Base-by-base conservation (phyloP, 2,797 vertebrate species). In the Thaleichthys pacificus region DNA sequence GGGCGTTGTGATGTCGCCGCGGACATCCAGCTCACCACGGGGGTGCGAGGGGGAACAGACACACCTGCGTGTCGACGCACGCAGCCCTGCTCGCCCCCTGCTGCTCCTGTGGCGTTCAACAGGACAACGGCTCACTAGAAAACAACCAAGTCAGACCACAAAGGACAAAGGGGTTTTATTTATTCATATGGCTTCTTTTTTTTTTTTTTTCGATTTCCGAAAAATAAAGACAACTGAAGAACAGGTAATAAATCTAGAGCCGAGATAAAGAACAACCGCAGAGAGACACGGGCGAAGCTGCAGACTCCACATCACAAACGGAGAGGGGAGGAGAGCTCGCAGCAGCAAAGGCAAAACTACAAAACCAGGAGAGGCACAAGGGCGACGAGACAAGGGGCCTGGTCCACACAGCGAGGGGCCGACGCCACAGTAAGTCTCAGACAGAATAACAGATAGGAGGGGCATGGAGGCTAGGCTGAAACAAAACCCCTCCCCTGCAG, bases 341-440 rank as follows among this genome's bases (percentile, higher is more conserved):
- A 65, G 32, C n/a, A n/a, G 63, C 32, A 12, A 42, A 49, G 8
- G 8, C 7, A 49, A 5, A 49, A 49, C 42, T 14, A 14, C 8
- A 22, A 60, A 35, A 28, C 30, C 57, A 70, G 65, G 75, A 69
- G 72, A 61, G 35, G 8, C 1, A 62, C 78, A 61, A 76, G 82
- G 84, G 78, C 81, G 42, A 49, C 2, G 42, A 79, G 77, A 72
- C 24, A 82, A 82, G 75, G 70, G 80, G 68, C 69, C 61, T 32
- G 14, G 9, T 64, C 61, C 56, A 24, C 74, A 30, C 77, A 75
- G 81, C 75, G 77, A 80, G 79, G 69, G 30, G 2, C 19, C 14
- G 58, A 70, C 61, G 38, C 60, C 32, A 75, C 17, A 49, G 28
- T 56, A 47, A n/a, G n/a, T 71, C 69, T 77, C 62, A 30, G 61